phyloP scores from a whole-genome alignment of 2,797 vertebrate genomes.

The Spondyliosoma cantharus region DNA sequence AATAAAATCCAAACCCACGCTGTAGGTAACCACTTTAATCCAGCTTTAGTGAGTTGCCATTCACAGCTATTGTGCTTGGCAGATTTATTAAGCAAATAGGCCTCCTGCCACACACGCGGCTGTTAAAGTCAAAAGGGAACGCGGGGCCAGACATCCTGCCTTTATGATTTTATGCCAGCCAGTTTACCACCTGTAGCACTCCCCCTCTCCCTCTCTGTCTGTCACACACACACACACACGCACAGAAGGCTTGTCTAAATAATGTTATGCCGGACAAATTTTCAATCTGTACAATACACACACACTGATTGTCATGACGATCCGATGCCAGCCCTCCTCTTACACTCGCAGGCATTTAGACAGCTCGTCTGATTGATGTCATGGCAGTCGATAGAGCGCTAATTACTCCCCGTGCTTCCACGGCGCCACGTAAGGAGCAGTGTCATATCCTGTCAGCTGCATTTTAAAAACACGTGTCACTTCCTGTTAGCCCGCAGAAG shows the following conservation, averaged over 20 bases:
- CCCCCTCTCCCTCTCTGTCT: background rate
- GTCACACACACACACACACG: constrained; percentile 4
- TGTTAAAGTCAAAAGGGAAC: constrained; percentile 58
- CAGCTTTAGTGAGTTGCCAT: constrained; percentile 36
- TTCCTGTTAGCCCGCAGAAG: constrained; percentile 87
- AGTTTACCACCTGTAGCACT: constrained; percentile 68
- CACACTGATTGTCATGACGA: constrained; percentile 51
- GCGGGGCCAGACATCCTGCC: constrained; percentile 55
- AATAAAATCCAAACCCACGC: background rate
- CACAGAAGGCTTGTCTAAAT: constrained; percentile 56
- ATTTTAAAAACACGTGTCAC: constrained; percentile 89
- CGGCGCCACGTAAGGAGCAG: constrained; percentile 53
- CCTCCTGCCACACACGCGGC: constrained; percentile 41
- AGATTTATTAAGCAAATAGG: constrained; percentile 35
- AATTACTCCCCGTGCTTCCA: constrained; percentile 82
- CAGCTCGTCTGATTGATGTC: constrained; percentile 84
- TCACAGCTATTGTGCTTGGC: constrained; percentile 42
- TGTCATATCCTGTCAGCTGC: constrained; percentile 79
- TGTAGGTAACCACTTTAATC: constrained; percentile 18
- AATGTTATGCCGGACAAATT: constrained; percentile 58
- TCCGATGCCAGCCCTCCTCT: constrained; percentile 57
- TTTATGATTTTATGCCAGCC: constrained; percentile 57
- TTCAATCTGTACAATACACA: constrained; percentile 37
- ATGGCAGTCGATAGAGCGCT: constrained; percentile 79
- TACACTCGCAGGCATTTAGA: constrained; percentile 62